Evolutionary conservation across 2,797 vertebrate genomes (phyloP).

Genomic region (Oophaga sylvatica): DNA sequence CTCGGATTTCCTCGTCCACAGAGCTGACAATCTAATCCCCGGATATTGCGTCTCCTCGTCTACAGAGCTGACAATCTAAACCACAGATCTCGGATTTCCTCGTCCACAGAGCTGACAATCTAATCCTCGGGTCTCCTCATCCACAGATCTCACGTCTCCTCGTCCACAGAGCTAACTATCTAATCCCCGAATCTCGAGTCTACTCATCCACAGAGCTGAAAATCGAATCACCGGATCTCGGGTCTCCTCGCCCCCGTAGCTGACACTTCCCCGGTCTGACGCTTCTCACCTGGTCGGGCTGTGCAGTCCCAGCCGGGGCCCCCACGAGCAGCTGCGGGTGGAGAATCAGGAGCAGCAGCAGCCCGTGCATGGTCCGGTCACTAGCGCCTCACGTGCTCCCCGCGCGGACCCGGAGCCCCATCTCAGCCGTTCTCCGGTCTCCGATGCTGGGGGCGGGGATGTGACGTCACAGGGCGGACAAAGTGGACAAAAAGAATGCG

Average conservation of each 20-base stretch:
- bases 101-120: background rate
- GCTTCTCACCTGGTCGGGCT: constrained; percentile 28
- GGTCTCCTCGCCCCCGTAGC: background rate
- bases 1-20: too few species aligned
- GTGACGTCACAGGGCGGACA: background rate
- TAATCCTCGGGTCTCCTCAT: background rate
- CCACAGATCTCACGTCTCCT: too few species aligned
- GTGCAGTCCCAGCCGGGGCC: constrained; percentile 24
- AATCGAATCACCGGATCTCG: too few species aligned
- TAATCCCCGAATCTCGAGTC: too few species aligned
- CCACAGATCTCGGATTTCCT: background rate
- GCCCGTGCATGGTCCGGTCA: constrained; percentile 27
- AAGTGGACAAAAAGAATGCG: background rate
- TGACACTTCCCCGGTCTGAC: background rate
- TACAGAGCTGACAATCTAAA: too few species aligned
- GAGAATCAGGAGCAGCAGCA: constrained; percentile 36
- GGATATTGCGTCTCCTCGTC: too few species aligned
- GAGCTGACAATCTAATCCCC: too few species aligned
- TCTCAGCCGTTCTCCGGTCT: constrained; percentile 36
- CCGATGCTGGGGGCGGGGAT: background rate
- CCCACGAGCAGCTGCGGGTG: background rate
- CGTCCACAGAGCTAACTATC: background rate
- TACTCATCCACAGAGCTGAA: too few species aligned
- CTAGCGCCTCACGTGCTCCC: constrained; percentile 6
- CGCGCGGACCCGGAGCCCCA: constrained; percentile 29